Evolutionary conservation across 2,888 invertebrate genomes (phyloP).

Genomic region (Andrena praecox): DNA sequence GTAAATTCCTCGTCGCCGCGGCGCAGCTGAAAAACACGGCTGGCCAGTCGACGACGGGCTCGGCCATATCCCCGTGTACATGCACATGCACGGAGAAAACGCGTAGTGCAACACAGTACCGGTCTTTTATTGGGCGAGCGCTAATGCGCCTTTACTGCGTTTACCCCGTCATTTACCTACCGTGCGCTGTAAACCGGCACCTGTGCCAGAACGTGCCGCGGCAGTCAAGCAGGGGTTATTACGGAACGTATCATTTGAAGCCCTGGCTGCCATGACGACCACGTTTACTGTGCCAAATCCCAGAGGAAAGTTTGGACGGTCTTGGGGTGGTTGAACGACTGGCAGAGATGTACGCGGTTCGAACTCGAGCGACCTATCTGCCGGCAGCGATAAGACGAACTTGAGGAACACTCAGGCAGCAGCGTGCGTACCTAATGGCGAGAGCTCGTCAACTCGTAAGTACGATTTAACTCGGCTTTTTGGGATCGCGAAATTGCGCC

Average conservation of each 20-base stretch:
- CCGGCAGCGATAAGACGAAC: slow-evolving; percentile 48
- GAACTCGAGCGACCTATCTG: slow-evolving; percentile 8
- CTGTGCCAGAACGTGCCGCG: slow-evolving; percentile 37
- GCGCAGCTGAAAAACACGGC: neutral
- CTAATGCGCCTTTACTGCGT: slow-evolving; percentile 36
- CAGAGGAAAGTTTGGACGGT: slow-evolving; percentile 36
- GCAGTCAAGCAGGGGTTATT: slow-evolving; percentile 38
- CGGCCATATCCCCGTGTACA: slow-evolving; percentile 15
- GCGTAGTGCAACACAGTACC: slow-evolving; percentile 20
- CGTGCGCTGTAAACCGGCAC: slow-evolving; percentile 42
- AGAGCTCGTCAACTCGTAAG: slow-evolving; percentile 44
- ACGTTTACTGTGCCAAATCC: slow-evolving; percentile 37
- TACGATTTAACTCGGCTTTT: slow-evolving; percentile 9
- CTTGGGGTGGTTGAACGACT: slow-evolving; percentile 23
- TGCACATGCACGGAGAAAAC: neutral
- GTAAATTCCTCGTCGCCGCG: slow-evolving; percentile 7
- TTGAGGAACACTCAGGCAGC: slow-evolving; percentile 18
- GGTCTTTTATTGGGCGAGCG: slow-evolving; percentile 39
- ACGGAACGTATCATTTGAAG: slow-evolving; percentile 30
- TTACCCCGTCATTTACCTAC: slow-evolving; percentile 39
- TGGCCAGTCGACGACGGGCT: neutral
- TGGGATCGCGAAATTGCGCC: slow-evolving; percentile 10
- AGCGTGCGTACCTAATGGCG: neutral
- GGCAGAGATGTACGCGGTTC: slow-evolving; percentile 2
- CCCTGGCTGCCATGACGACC: slow-evolving; percentile 21